Percentiles rank a stretch among this genome's conserved stretches.
These are phyloP conservation scores for Leucozona laternaria DNA, from an alignment of 2,888 invertebrate species.

Conservation along the genomic window DNA sequence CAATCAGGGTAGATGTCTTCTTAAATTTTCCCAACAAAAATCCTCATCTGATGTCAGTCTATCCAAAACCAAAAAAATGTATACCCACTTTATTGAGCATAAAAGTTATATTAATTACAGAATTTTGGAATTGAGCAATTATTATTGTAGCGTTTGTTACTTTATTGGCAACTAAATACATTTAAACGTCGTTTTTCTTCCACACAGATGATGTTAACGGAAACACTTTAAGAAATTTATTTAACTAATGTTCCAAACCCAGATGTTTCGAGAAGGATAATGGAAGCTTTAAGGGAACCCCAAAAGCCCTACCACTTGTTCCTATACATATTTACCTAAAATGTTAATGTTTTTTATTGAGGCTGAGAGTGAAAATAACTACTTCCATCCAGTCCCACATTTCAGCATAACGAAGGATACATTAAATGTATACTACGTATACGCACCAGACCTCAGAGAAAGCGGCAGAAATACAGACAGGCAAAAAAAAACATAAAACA, in stretches of 20 bases:
- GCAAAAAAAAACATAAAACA: not conserved
- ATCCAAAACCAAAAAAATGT: not conserved
- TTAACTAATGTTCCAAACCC: conserved; percentile 3
- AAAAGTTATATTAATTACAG: not conserved
- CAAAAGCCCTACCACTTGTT: not conserved
- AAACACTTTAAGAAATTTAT: conserved; percentile 1
- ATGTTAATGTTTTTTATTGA: conserved; percentile 15
- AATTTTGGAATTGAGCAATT: not conserved
- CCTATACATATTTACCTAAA: not conserved
- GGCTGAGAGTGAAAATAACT: conserved; percentile 5
- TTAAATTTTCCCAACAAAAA: not conserved
- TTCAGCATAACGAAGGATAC: not conserved
- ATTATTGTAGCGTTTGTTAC: not conserved
- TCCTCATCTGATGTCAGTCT: not conserved
- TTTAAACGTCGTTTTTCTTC: not conserved
- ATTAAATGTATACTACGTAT: not conserved
- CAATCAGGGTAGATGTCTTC: not conserved
- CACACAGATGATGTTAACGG: conserved; percentile 4
- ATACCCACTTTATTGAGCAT: not conserved
- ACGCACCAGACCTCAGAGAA: not conserved
- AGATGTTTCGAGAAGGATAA: conserved; percentile 2
- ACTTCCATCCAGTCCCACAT: not conserved
- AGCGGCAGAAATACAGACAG: not conserved
- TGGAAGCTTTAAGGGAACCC: not conserved
- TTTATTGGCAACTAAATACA: conserved; percentile 10